Percentiles rank a stretch among this genome's conserved stretches.
Conservation (phyloP, 2,113 vertebrate genomes). For the Alligator sinensis region DNA sequence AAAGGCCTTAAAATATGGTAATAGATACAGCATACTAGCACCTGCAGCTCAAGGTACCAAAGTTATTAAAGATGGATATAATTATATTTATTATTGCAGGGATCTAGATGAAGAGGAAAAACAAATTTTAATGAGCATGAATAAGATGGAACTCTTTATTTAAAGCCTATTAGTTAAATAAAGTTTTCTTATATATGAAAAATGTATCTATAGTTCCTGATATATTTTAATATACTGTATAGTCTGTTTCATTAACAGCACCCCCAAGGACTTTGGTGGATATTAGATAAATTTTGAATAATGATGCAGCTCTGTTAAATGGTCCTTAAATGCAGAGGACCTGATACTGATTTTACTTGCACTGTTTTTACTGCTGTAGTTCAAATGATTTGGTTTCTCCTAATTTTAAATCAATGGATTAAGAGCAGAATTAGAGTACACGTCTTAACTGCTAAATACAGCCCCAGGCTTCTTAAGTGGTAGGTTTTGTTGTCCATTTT, state of each 20-base stretch:
- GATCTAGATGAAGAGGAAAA: constrained; percentile 70
- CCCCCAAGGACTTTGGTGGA: not conserved
- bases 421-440: not conserved
- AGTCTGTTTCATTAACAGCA: not conserved
- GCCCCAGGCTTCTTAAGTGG: not conserved
- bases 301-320: not conserved
- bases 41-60: constrained; percentile 86
- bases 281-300: not conserved
- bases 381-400: rapidly evolving
- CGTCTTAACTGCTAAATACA: not conserved
- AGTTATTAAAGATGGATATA: constrained; percentile 85
- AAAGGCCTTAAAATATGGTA: constrained; percentile 89
- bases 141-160: constrained; percentile 77
- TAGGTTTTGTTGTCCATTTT: not conserved
- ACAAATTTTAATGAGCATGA: constrained; percentile 78
- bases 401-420: not conserved
- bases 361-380: not conserved
- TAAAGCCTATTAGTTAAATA: constrained; percentile 63
- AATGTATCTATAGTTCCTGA: not conserved
- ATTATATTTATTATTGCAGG: constrained; percentile 88
- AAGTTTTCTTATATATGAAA: constrained; percentile 49
- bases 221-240: not conserved
- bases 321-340: not conserved
- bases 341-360: not conserved
- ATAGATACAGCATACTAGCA: constrained; percentile 87